A percentile compares a stretch with the other conserved stretches of the same genome.
These are phyloP conservation scores for Diachasma alloeum DNA, from an alignment of 1,140 invertebrate genomes.

Conservation along the genomic window DNA sequence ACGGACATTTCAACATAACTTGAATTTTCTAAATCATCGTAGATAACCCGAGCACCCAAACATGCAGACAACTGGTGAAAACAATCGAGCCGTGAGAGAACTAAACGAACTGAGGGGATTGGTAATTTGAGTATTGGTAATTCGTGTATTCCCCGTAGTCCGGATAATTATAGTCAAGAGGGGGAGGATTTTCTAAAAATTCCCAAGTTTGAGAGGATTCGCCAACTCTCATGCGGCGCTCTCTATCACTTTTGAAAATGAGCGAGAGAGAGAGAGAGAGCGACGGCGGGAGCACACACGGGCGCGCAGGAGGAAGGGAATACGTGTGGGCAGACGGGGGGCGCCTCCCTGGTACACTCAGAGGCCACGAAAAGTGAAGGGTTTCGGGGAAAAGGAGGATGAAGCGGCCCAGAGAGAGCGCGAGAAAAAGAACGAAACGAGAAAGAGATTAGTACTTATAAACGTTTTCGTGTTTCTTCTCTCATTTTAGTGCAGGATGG, in stretches of 20 bases:
- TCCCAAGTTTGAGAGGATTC: background rate
- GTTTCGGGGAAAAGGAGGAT: slow-evolving; percentile 47
- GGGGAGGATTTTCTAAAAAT: background rate
- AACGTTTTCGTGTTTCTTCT: slow-evolving; percentile 57
- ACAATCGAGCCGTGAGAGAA: background rate
- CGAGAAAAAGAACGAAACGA: slow-evolving; percentile 24
- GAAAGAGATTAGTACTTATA: slow-evolving; percentile 52
- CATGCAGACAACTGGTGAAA: no score
- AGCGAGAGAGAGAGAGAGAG: background rate
- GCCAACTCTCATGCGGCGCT: background rate
- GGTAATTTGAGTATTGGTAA: slow-evolving; percentile 4
- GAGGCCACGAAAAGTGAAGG: slow-evolving; percentile 56
- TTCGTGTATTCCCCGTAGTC: slow-evolving; percentile 44
- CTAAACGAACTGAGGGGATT: slow-evolving; percentile 22
- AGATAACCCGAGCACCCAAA: no score
- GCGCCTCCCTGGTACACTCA: background rate
- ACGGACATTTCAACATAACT: no score
- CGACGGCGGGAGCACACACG: background rate
- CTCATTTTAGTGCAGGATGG: slow-evolving; percentile 22
- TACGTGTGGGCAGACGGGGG: slow-evolving; percentile 33
- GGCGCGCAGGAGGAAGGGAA: background rate
- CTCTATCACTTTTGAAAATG: background rate
- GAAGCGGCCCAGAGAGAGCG: background rate
- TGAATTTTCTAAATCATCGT: no score
- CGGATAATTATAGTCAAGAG: slow-evolving; percentile 50